A percentile compares a stretch with the other conserved stretches of the same genome.
Evolutionary conservation across 2,113 vertebrate species (phyloP).

Genomic region (Hippocampus zosterae): DNA sequence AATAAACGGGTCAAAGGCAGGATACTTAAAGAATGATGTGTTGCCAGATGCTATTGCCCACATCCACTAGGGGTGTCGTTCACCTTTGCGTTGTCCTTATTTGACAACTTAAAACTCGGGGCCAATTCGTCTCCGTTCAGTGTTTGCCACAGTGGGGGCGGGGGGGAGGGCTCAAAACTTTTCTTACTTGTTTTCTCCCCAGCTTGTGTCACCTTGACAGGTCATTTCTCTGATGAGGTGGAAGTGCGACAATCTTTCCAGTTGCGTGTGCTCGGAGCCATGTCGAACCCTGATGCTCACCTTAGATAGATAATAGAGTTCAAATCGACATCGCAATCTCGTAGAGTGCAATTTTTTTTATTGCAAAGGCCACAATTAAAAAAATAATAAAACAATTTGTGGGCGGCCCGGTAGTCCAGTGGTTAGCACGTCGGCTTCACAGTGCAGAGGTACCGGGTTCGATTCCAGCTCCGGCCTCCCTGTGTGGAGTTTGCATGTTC

Average conservation of each 20-base stretch:
- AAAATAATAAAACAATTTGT: too few relatives aligned
- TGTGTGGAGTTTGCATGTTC: too few relatives aligned
- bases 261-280: slow-evolving; percentile 47
- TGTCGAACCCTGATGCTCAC: slow-evolving; percentile 26
- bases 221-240: slow-evolving; percentile 47
- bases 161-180: slow-evolving; percentile 35
- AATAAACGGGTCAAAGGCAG: slow-evolving; percentile 44
- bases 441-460: too few relatives aligned
- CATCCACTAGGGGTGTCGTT: slow-evolving; percentile 45
- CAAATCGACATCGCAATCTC: too few relatives aligned
- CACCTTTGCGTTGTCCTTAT: slow-evolving; percentile 44
- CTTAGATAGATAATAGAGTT: too few relatives aligned
- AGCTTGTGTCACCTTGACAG: slow-evolving; percentile 60
- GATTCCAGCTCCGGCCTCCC: too few relatives aligned
- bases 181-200: slow-evolving; percentile 24
- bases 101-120: slow-evolving; percentile 50
- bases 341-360: too few relatives aligned
- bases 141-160: not conserved
- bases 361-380: too few relatives aligned
- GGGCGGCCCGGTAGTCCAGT: too few relatives aligned
- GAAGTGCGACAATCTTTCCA: slow-evolving; percentile 47
- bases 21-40: slow-evolving; percentile 51
- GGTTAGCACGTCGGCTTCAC: too few relatives aligned
- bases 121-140: slow-evolving; percentile 64
- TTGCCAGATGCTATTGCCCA: slow-evolving; percentile 57